phyloP scores from a whole-genome alignment of 2,113 vertebrate genomes.

The Paraplagusia blochii region DNA sequence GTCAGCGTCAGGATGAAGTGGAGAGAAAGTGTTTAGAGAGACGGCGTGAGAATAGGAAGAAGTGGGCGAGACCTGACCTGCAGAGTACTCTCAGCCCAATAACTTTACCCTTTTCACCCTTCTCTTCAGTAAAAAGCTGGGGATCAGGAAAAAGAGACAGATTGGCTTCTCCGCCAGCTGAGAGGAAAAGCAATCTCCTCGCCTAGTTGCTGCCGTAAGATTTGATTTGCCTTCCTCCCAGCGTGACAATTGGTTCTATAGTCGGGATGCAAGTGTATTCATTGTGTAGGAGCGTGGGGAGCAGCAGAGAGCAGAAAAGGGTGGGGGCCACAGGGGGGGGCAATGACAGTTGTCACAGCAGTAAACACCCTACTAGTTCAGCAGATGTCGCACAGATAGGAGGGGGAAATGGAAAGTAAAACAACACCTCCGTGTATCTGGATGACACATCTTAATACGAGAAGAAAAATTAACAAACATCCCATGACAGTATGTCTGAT shows the following conservation, averaged over 20 bases:
- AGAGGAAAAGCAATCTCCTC: constrained; percentile 78
- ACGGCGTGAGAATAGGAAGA: constrained; percentile 42
- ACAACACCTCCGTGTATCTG: constrained; percentile 48
- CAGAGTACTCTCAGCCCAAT: constrained; percentile 41
- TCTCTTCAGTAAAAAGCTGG: constrained; percentile 51
- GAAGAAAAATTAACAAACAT: too few species aligned
- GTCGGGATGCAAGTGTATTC: constrained; percentile 74
- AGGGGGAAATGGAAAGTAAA: constrained; percentile 34
- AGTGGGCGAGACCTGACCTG: constrained; percentile 44
- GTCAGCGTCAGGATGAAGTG: constrained; percentile 53
- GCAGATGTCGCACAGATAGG: constrained; percentile 67
- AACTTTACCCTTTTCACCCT: constrained; percentile 49
- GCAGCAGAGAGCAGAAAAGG: constrained; percentile 32
- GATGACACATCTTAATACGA: constrained; percentile 48
- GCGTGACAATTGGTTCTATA: constrained; percentile 75
- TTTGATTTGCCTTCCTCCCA: constrained; percentile 79
- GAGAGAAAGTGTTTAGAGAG: constrained; percentile 28
- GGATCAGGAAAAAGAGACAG: constrained; percentile 28
- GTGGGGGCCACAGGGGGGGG: constrained; percentile 7
- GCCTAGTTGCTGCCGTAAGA: constrained; percentile 72
- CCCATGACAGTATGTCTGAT: too few species aligned
- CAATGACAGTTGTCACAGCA: constrained; percentile 66
- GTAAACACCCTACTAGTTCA: constrained; percentile 67
- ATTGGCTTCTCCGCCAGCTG: constrained; percentile 47
- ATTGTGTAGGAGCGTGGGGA: constrained; percentile 61